Conservation (phyloP, 2,113 vertebrate species). For the Oncorhynchus nerka region DNA sequence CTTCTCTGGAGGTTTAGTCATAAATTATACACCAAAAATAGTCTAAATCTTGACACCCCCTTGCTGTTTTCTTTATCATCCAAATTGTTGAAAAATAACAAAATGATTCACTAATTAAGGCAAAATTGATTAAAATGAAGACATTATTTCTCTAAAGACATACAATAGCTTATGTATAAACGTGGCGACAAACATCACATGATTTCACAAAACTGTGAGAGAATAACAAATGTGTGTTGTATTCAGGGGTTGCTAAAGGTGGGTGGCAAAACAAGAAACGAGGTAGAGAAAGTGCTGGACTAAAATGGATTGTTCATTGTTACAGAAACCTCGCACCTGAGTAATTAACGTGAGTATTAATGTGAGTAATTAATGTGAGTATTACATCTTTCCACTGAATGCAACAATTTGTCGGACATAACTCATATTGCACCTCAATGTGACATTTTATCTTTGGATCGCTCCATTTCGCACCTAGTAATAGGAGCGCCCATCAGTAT, state of each 20-base stretch:
- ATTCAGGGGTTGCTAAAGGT: neutral
- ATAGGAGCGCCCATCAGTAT: constrained; percentile 5
- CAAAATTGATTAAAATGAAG: constrained; percentile 57
- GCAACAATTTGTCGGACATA: constrained; percentile 27
- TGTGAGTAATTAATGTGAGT: neutral
- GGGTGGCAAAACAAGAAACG: neutral
- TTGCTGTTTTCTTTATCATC: constrained; percentile 30
- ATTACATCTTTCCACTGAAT: neutral
- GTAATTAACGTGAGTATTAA: neutral
- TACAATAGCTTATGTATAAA: constrained; percentile 43
- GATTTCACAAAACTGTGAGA: constrained; percentile 43
- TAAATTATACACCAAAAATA: constrained; percentile 45
- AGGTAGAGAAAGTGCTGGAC: neutral
- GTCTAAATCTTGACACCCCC: constrained; percentile 48
- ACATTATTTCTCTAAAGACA: constrained; percentile 61
- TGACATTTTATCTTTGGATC: constrained; percentile 9
- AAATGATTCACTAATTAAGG: constrained; percentile 69
- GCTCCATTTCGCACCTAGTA: constrained; percentile 10
- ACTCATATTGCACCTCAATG: constrained; percentile 13
- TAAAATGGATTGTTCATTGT: neutral
- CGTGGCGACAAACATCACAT: constrained; percentile 59
- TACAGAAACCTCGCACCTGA: neutral
- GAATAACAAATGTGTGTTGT: constrained; percentile 19
- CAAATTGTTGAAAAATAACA: constrained; percentile 61
- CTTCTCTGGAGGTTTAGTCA: constrained; percentile 49